Conservation (phyloP, 2,888 invertebrate species). For the Polydrusus cervinus region DNA sequence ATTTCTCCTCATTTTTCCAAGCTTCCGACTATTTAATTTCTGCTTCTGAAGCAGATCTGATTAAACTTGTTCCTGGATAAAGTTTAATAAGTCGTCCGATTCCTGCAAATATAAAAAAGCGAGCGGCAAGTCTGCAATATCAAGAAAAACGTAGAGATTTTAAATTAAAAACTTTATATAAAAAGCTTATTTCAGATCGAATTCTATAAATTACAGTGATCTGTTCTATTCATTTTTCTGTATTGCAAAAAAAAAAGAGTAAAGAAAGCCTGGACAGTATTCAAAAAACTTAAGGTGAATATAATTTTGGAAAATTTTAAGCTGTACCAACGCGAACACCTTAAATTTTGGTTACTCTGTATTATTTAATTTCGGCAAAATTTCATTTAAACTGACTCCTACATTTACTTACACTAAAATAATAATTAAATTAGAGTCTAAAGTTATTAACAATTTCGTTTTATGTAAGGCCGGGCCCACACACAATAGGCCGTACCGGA, state of each 20-base stretch:
- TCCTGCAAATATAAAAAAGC: background rate
- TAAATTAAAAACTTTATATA: background rate
- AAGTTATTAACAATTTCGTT: slow-evolving; percentile 15
- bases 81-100: slow-evolving; percentile 16
- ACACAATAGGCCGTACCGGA: slow-evolving; percentile 6
- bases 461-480: background rate
- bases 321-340: too few relatives aligned
- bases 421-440: slow-evolving; percentile 9
- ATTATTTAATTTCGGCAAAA: too few relatives aligned
- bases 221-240: too few relatives aligned
- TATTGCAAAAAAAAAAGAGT: too few relatives aligned
- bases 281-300: background rate
- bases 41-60: slow-evolving; percentile 13
- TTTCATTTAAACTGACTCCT: background rate
- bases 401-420: too few relatives aligned
- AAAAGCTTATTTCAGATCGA: background rate
- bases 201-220: too few relatives aligned
- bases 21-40: slow-evolving; percentile 21
- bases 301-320: too few relatives aligned
- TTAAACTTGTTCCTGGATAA: slow-evolving; percentile 16
- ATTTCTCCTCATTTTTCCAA: slow-evolving; percentile 24
- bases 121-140: background rate
- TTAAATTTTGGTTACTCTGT: too few relatives aligned
- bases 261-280: background rate
- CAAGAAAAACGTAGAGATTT: background rate